Conservation (phyloP, 2,113 vertebrate genomes). For the Scolopax mira region DNA sequence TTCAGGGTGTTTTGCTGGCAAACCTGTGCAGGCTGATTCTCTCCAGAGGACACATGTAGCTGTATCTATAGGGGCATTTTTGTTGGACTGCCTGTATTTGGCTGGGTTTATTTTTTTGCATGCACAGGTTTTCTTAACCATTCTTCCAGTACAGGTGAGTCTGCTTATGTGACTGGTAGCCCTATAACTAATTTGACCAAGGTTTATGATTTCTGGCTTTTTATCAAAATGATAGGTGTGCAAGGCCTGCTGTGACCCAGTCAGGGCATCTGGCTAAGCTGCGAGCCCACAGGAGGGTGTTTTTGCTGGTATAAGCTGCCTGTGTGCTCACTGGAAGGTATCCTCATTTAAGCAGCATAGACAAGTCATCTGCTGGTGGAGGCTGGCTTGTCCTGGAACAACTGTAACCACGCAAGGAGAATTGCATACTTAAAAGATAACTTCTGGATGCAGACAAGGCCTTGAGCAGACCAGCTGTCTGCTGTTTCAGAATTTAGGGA, state of each 20-base stretch:
- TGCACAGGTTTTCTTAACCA: neutral
- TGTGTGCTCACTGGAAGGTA: neutral
- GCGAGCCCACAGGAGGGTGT: neutral
- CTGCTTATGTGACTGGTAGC: neutral
- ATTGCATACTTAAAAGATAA: neutral
- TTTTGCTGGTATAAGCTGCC: neutral
- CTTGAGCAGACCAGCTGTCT: slow-evolving; percentile 8
- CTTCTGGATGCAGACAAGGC: neutral
- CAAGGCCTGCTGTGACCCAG: neutral
- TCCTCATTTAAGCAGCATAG: neutral
- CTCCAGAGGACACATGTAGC: neutral
- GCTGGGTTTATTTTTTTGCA: neutral
- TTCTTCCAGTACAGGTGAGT: neutral
- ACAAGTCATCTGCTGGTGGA: neutral
- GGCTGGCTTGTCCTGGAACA: neutral
- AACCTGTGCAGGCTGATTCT: neutral
- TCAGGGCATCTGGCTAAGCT: neutral
- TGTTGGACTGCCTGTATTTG: neutral
- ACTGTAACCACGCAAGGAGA: neutral
- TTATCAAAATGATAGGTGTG: neutral
- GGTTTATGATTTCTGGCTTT: neutral
- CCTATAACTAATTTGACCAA: neutral
- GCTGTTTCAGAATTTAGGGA: slow-evolving; percentile 43
- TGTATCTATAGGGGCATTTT: neutral
- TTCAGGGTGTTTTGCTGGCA: neutral